Percentiles rank a stretch among this genome's conserved stretches.
Conservation (phyloP, 2,888 invertebrate species). For the Troilus luridus region DNA sequence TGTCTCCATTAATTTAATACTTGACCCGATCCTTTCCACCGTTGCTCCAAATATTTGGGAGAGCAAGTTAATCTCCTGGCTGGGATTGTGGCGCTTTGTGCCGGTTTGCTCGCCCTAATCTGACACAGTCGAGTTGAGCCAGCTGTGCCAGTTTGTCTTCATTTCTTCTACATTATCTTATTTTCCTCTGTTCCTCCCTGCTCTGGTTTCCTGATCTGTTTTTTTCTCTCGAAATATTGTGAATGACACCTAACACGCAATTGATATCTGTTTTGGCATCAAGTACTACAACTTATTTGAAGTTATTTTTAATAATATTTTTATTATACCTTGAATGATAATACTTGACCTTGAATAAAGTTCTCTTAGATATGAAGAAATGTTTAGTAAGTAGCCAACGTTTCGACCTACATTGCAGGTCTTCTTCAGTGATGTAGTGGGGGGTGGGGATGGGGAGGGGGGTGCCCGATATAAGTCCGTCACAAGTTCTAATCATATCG, state of each 20-base stretch:
- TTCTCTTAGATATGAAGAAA: too few species aligned
- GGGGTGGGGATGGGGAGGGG: too few species aligned
- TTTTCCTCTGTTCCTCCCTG: not conserved
- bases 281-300: too few species aligned
- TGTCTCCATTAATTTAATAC: not conserved
- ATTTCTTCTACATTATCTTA: conserved; percentile 1
- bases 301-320: too few species aligned
- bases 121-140: not conserved
- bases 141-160: conserved; percentile 13
- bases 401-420: too few species aligned
- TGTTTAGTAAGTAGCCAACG: too few species aligned
- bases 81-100: not conserved
- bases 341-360: too few species aligned
- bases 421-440: too few species aligned
- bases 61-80: not conserved
- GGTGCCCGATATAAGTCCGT: too few species aligned
- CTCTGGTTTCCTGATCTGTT: not conserved
- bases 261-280: not conserved
- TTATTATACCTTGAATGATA: too few species aligned
- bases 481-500: too few species aligned
- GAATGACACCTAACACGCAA: not conserved
- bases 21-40: not conserved
- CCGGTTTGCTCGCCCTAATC: not conserved
- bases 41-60: not conserved
- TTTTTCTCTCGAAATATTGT: not conserved